These are phyloP conservation scores for Acheta domesticus DNA, from an alignment of 2,888 invertebrate genomes.

Conservation along the genomic window DNA sequence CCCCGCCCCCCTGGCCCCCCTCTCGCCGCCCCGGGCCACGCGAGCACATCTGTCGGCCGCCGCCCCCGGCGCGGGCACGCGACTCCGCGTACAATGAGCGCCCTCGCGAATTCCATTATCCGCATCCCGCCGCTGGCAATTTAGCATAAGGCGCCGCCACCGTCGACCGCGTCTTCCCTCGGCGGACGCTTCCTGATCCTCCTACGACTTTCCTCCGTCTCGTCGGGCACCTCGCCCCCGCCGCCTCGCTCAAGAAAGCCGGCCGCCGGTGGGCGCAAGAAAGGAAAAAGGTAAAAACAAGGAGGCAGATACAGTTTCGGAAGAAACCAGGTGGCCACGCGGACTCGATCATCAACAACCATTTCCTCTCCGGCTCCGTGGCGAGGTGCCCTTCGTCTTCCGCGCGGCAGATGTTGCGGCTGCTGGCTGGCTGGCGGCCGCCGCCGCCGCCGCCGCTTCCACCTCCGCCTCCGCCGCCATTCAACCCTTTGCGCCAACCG, in stretches of 20 bases:
- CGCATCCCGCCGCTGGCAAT: background rate
- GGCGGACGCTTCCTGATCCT: background rate
- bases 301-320: slow-evolving; percentile 6
- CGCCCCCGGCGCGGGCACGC: background rate
- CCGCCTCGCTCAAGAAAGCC: background rate
- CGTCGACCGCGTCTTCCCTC: no score
- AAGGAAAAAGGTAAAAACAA: slow-evolving; percentile 1
- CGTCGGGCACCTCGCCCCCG: background rate
- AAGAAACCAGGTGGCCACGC: background rate
- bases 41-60: background rate
- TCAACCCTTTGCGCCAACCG: slow-evolving; percentile 7
- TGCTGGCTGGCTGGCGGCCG: background rate
- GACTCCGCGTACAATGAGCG: background rate
- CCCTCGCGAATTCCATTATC: background rate
- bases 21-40: background rate
- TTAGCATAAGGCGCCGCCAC: background rate
- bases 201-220: background rate
- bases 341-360: background rate
- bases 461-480: background rate
- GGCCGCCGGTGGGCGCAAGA: background rate
- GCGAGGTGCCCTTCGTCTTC: background rate
- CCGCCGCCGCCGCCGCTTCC: background rate
- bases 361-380: background rate
- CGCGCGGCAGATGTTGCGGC: slow-evolving; percentile 18
- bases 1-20: background rate